phyloP scores from a whole-genome alignment of 2,888 invertebrate genomes.

The Miltochrista miniata region DNA sequence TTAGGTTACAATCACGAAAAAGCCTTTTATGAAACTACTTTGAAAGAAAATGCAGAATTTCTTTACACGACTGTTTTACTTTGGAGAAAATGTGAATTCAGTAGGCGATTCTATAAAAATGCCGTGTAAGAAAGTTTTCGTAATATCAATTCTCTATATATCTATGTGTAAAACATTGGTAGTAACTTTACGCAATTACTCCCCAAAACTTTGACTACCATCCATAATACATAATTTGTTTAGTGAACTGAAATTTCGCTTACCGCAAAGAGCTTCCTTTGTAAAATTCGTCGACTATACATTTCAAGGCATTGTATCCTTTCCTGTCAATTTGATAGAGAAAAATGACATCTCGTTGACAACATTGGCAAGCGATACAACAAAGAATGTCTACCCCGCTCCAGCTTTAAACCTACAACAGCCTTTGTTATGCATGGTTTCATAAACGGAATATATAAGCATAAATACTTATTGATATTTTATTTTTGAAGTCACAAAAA shows the following conservation, averaged over 20 bases:
- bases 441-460: not conserved
- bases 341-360: constrained; percentile 21
- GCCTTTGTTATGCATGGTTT: constrained; percentile 2
- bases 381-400: constrained; percentile 1
- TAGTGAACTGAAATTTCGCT: constrained; percentile 21
- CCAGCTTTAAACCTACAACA: not conserved
- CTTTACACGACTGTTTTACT: not conserved
- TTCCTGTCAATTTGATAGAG: constrained; percentile 6
- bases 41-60: constrained; percentile 10
- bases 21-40: constrained; percentile 38
- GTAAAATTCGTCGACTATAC: constrained; percentile 21
- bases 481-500: no score
- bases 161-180: no score
- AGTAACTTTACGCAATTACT: no score
- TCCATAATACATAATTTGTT: constrained; percentile 4
- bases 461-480: not conserved
- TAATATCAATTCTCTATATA: no score
- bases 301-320: constrained; percentile 20
- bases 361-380: constrained; percentile 7
- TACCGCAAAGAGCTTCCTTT: constrained; percentile 27
- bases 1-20: constrained; percentile 43
- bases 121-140: no score
- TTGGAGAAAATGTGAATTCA: not conserved
- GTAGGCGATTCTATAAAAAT: not conserved
- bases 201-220: no score